phyloP scores from a whole-genome alignment of 2,113 vertebrate species.

The Gadus chalcogrammus region DNA sequence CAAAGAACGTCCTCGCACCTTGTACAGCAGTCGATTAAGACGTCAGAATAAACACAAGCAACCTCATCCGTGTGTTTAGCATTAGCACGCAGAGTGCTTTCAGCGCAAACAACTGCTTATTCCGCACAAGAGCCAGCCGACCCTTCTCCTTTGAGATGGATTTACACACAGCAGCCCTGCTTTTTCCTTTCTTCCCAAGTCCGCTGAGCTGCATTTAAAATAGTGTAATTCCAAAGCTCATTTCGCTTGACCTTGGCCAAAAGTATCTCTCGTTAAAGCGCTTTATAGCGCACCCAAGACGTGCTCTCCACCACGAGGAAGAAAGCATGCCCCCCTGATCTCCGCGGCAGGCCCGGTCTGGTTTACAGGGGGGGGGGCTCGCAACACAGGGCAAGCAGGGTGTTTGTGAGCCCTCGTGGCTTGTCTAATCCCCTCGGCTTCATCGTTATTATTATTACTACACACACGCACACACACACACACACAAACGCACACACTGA shows the following conservation, averaged over 20 bases:
- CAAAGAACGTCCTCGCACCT: constrained; percentile 35
- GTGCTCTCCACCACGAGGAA: constrained; percentile 63
- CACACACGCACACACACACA: too few species aligned
- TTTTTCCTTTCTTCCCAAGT: constrained; percentile 39
- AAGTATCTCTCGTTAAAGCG: constrained; percentile 71
- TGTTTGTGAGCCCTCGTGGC: constrained; percentile 32
- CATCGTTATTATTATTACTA: constrained; percentile 53
- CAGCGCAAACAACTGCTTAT: constrained; percentile 52
- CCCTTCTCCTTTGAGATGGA: constrained; percentile 51
- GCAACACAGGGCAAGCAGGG: too few species aligned
- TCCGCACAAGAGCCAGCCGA: constrained; percentile 51
- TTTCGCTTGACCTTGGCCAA: constrained; percentile 74
- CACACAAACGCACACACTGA: constrained; percentile 48
- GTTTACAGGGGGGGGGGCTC: constrained; percentile 32
- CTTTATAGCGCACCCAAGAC: constrained; percentile 71
- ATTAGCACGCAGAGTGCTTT: constrained; percentile 43
- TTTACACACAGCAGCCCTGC: constrained; percentile 48
- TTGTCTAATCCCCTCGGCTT: constrained; percentile 72
- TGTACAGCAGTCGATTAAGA: too few species aligned
- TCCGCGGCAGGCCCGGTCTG: constrained; percentile 69
- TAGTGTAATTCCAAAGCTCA: constrained; percentile 62
- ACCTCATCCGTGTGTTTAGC: constrained; percentile 54
- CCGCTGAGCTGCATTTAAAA: constrained; percentile 70
- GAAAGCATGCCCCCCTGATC: constrained; percentile 71
- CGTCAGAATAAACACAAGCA: constrained; percentile 43